Percentiles rank a stretch among this genome's conserved stretches.
These are phyloP conservation scores for Apodemus speciosus DNA, from an alignment of 2,113 vertebrate genomes.

Conservation along the genomic window DNA sequence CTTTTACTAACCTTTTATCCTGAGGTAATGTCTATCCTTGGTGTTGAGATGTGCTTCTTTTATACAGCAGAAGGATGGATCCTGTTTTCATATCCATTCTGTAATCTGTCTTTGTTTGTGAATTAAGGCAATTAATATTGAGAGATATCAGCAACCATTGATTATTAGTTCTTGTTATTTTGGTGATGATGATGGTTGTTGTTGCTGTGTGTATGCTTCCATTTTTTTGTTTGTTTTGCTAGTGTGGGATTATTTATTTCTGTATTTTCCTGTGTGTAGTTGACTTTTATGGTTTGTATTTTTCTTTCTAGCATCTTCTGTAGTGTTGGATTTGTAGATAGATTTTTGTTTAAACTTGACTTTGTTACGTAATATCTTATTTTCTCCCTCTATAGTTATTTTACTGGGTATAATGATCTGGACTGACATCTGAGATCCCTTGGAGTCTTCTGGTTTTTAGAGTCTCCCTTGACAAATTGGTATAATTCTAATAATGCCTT, in stretches of 20 bases:
- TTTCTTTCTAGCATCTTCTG: neutral
- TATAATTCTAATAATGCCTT: neutral
- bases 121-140: too few relatives aligned
- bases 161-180: too few relatives aligned
- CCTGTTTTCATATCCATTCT: too few relatives aligned
- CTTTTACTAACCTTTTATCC: too few relatives aligned
- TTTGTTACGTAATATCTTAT: neutral
- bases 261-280: neutral
- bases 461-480: neutral
- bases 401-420: neutral
- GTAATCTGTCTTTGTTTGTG: too few relatives aligned
- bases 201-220: neutral
- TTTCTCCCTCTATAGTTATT: neutral
- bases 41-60: too few relatives aligned
- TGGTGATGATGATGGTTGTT: too few relatives aligned
- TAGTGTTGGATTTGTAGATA: neutral
- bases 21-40: too few relatives aligned
- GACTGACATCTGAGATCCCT: neutral
- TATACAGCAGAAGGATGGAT: too few relatives aligned
- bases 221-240: neutral
- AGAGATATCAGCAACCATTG: too few relatives aligned
- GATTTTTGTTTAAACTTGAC: neutral
- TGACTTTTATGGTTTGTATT: neutral
- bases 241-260: neutral
- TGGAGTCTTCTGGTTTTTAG: neutral